Evolutionary conservation across 2,797 vertebrate genomes (phyloP).

Genomic region (Paratrypauchen microcephalus): DNA sequence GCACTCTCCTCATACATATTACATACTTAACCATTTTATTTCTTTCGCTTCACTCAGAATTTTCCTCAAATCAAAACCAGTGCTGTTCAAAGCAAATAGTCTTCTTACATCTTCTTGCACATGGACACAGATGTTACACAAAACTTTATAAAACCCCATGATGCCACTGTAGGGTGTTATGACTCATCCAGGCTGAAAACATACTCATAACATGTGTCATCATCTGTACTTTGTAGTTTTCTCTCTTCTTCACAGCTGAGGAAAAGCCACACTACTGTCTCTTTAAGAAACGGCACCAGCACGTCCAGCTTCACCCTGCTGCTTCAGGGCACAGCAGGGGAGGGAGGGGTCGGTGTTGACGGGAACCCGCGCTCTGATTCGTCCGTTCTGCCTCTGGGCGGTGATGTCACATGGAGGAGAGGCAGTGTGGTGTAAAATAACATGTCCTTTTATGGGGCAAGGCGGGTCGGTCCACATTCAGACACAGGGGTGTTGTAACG

Average conservation of each 20-base stretch:
- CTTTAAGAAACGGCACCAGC: conserved; percentile 72
- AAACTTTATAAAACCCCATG: neutral
- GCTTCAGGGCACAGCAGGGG: conserved; percentile 58
- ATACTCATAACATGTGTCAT: conserved; percentile 52
- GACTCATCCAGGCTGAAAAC: conserved; percentile 22
- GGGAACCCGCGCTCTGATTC: conserved; percentile 59
- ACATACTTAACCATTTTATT: neutral
- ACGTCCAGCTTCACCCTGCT: conserved; percentile 55
- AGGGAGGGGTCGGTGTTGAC: conserved; percentile 69
- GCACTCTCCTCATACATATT: neutral
- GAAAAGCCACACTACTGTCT: conserved; percentile 50
- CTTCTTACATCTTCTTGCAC: neutral
- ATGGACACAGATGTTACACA: neutral
- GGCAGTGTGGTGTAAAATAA: conserved; percentile 81
- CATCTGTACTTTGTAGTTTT: conserved; percentile 20
- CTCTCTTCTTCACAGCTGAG: conserved; percentile 26
- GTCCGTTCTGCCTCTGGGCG: conserved; percentile 46
- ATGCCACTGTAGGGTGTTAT: conserved; percentile 11
- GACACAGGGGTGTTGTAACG: conserved; percentile 51
- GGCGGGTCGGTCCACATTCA: conserved; percentile 69
- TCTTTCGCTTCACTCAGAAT: neutral
- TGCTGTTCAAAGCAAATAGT: neutral
- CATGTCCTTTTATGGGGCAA: conserved; percentile 82
- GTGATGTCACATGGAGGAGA: conserved; percentile 75
- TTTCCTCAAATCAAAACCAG: neutral